These are phyloP conservation scores for Phenganax subtilis DNA, from an alignment of 92 coral and sea anemone genomes.

Conservation along the genomic window DNA sequence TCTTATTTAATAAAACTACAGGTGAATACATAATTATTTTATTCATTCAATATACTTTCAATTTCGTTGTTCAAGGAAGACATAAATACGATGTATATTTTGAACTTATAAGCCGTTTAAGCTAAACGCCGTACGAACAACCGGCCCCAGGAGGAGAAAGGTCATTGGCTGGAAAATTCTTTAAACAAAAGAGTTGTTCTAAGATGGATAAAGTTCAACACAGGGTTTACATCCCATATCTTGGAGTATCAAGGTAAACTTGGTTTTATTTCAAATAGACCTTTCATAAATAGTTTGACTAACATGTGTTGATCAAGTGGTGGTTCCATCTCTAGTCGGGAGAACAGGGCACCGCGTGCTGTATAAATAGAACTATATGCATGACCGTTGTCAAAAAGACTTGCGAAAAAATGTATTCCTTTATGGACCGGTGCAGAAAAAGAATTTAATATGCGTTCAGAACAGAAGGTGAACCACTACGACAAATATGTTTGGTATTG, in stretches of 20 bases:
- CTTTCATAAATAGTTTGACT: slow-evolving; percentile 33
- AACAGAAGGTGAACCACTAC: not conserved
- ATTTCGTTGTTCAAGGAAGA: too few species aligned
- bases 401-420: too few species aligned
- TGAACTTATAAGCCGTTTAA: too few species aligned
- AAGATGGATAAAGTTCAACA: slow-evolving; percentile 27
- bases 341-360: slow-evolving; percentile 45
- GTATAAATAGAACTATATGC: slow-evolving; percentile 7
- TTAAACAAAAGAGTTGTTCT: slow-evolving; percentile 26
- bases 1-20: too few species aligned
- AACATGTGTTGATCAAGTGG: slow-evolving; percentile 51
- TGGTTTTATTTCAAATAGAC: slow-evolving; percentile 29
- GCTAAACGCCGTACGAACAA: too few species aligned
- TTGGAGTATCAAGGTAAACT: slow-evolving; percentile 37
- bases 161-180: slow-evolving; percentile 32
- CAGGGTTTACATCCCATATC: slow-evolving; percentile 42
- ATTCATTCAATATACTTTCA: too few species aligned
- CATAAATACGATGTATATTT: too few species aligned
- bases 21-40: too few species aligned
- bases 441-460: not conserved
- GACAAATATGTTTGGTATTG: not conserved
- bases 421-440: too few species aligned
- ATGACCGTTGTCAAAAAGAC: not conserved
- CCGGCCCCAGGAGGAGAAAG: not conserved
- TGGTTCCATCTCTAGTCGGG: not conserved